Evolutionary conservation across 2,888 invertebrate species (phyloP), one percentile per base, ranked within the genome.

Genomic region (Mesoligia furuncula): DNA sequence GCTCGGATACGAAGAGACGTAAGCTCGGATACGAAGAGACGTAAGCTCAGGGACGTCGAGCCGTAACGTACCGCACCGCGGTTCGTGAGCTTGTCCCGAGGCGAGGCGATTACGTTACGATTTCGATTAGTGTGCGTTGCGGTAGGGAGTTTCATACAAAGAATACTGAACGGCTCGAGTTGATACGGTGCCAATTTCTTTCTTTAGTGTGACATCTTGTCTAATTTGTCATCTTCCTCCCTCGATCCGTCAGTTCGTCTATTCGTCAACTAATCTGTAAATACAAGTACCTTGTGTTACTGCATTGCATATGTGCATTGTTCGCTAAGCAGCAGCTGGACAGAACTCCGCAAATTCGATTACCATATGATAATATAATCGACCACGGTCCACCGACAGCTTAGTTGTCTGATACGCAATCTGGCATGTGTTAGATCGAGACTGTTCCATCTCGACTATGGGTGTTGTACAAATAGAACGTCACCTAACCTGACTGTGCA

Each of bases 231-330:
- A 54, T n/a, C 24, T 24, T 73, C 59, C 73, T 79, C 76, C 64
- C 64, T 73, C 75, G 64, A 72, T 75, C 62, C 62, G 73, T 76
- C 79, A 59, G 57, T 57, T 62, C 68, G 75, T 85, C 84, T 88
- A 84, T 89, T 85, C 81, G 83, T 88, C 87, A 87, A 85, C 67
- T 51, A 59, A 81, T 85, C 72, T n/a, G 68, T 79, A 80, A 79
- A 83, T 83, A 73, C 75, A 59, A 75, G 54, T 68, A 72, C 48
- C 54, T n/a, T 54, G 54, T 48, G 13, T 59, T 59, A 15, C 15
- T 27, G 59, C 2, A 27, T 27, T 15, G 59, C 2, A 6, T 59
- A 59, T 15, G 15, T 7, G 7, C 7, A 27, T 59, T 8, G 59
- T 59, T 7, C 17, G 7, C 15, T 57, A 27, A 51, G 24, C 4